Percentiles rank a stretch among this genome's conserved stretches.
phyloP scores from a whole-genome alignment of 2,113 vertebrate species.

The Percopsis transmontana region DNA sequence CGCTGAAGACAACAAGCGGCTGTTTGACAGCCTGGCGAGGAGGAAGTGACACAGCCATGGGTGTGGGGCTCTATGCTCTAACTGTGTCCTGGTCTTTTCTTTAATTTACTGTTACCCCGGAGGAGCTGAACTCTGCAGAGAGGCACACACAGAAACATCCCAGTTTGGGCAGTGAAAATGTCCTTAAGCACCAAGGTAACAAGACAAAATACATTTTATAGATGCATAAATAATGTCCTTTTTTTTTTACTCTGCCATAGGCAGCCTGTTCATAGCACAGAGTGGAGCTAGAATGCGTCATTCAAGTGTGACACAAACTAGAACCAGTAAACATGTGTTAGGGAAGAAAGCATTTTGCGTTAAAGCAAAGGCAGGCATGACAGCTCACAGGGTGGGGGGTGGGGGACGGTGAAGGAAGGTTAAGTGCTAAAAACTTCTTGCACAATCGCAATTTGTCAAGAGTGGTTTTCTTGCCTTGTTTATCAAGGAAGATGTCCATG shows the following conservation, averaged over 20 bases:
- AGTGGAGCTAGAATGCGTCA: too few relatives aligned
- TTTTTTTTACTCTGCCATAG: too few relatives aligned
- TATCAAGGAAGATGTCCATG: neutral
- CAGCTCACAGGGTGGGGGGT: neutral
- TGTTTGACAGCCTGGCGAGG: constrained; percentile 48
- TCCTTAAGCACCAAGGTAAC: too few relatives aligned
- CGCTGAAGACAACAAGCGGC: constrained; percentile 70
- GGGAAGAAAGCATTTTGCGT: too few relatives aligned
- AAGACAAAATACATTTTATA: too few relatives aligned
- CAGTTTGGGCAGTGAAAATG: neutral
- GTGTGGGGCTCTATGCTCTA: constrained; percentile 9
- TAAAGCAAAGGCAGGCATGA: neutral
- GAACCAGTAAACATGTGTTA: too few relatives aligned
- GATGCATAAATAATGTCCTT: too few relatives aligned
- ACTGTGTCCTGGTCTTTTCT: constrained; percentile 1
- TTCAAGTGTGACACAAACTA: too few relatives aligned
- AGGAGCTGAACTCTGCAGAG: neutral
- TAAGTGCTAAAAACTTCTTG: neutral
- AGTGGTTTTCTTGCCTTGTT: neutral
- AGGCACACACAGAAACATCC: neutral
- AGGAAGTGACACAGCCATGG: constrained; percentile 54
- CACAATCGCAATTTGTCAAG: neutral
- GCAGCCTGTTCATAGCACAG: too few relatives aligned
- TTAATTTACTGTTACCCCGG: neutral
- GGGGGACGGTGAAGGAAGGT: neutral